Conservation (phyloP, 1,140 invertebrate species). For the Panulirus ornatus region DNA sequence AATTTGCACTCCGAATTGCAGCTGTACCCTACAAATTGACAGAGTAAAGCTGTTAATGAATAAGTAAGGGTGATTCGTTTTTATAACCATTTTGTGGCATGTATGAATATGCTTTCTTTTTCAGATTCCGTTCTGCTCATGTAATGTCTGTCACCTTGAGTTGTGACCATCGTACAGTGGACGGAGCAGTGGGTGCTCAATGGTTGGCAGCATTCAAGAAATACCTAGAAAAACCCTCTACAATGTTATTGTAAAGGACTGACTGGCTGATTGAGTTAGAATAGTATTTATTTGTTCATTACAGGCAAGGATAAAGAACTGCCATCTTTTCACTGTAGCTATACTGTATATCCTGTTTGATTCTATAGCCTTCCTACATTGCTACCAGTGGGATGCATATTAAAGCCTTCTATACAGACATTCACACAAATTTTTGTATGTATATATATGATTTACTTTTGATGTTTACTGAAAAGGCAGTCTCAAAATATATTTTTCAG, state of each 20-base stretch:
- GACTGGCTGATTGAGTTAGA: not conserved
- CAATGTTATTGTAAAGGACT: slow-evolving; percentile 82
- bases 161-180: slow-evolving; percentile 87
- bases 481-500: not conserved
- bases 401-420: not conserved
- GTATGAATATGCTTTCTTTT: too few relatives aligned
- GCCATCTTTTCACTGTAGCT: not conserved
- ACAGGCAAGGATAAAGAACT: not conserved
- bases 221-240: slow-evolving; percentile 83
- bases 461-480: not conserved
- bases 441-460: not conserved
- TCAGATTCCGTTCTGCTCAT: slow-evolving; percentile 80
- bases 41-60: too few relatives aligned
- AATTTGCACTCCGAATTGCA: too few relatives aligned
- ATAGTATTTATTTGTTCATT: not conserved
- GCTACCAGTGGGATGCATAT: not conserved
- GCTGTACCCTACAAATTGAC: too few relatives aligned
- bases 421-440: not conserved
- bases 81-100: too few relatives aligned
- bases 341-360: not conserved
- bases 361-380: not conserved
- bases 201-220: slow-evolving; percentile 84
- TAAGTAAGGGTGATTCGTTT: too few relatives aligned
- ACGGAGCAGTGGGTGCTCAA: slow-evolving; percentile 85
- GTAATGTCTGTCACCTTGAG: slow-evolving; percentile 84